Conservation (phyloP, 2,888 invertebrate genomes). For the Tridacna gigas region DNA sequence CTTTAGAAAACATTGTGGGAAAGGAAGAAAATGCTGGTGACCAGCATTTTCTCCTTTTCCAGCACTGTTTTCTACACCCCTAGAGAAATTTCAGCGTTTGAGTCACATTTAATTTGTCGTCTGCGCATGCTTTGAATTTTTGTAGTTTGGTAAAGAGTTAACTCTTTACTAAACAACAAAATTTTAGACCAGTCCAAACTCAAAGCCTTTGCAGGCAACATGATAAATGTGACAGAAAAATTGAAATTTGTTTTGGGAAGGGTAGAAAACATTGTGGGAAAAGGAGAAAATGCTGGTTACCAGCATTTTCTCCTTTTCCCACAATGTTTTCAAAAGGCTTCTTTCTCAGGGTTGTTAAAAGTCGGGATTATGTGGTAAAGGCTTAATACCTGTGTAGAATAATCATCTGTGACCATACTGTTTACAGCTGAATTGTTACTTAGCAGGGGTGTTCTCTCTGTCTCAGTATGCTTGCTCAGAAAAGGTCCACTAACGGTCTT, state of each 20-base stretch:
- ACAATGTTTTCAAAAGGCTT: not conserved
- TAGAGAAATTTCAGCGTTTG: no score
- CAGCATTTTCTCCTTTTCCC: not conserved
- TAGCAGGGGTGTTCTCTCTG: constrained; percentile 67
- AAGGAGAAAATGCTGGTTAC: no score
- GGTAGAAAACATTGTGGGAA: not conserved
- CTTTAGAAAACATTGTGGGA: no score
- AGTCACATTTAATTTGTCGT: no score
- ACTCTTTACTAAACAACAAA: not conserved
- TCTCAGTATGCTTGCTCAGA: constrained; percentile 27
- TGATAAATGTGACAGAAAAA: no score
- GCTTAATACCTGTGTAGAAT: constrained; percentile 15
- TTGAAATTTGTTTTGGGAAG: no score
- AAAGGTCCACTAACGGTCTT: constrained; percentile 69
- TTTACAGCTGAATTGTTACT: not conserved
- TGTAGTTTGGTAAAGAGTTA: no score
- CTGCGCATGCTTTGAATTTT: no score
- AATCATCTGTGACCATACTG: not conserved
- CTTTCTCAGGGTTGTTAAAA: not conserved
- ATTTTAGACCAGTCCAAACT: constrained; percentile 4
- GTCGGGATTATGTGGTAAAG: not conserved
- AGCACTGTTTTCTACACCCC: no score
- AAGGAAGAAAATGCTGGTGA: no score
- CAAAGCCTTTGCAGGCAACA: not conserved
- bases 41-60: no score